A percentile compares a stretch with the other conserved stretches of the same genome.
These are phyloP conservation scores for Zelleria hepariella DNA, from an alignment of 2,888 invertebrate genomes.

Conservation along the genomic window DNA sequence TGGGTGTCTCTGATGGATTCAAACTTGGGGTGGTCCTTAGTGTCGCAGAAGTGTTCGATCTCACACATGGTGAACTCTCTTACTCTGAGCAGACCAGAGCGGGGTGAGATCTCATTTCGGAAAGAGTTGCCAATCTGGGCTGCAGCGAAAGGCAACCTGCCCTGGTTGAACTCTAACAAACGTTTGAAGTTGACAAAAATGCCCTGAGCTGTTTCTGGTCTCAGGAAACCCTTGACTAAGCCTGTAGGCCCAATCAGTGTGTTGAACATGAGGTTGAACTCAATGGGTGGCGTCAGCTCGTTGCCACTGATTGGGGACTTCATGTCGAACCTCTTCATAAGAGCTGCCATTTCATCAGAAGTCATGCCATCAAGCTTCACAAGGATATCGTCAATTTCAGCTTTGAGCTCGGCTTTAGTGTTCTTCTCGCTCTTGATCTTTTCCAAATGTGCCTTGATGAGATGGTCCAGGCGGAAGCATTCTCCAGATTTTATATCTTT, in stretches of 20 bases:
- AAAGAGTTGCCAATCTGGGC: constrained; percentile 99
- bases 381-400: constrained; percentile 83
- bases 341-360: constrained; percentile 87
- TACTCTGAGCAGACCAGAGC: constrained; percentile 94
- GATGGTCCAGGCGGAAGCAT: constrained; percentile 97
- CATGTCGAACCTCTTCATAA: constrained; percentile 91
- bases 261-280: constrained; percentile 99
- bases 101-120: constrained; percentile 98
- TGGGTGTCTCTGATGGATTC: constrained; percentile 79
- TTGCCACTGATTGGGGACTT: constrained; percentile 97
- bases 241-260: constrained; percentile 99
- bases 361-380: constrained; percentile 93
- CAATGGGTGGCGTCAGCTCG: constrained; percentile 94
- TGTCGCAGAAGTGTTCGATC: constrained; percentile 99
- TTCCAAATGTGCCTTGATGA: constrained; percentile 95
- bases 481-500: constrained; percentile 97
- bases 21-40: constrained; percentile 95
- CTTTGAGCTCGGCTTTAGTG: constrained; percentile 76
- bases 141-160: constrained; percentile 95
- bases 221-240: constrained; percentile 91
- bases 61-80: constrained; percentile 99
- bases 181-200: constrained; percentile 99
- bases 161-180: constrained; percentile 96
- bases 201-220: constrained; percentile 99
- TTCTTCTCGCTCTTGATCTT: constrained; percentile 90